Base-by-base conservation (phyloP, 2,888 invertebrate species). In the Zonitis immaculata region DNA sequence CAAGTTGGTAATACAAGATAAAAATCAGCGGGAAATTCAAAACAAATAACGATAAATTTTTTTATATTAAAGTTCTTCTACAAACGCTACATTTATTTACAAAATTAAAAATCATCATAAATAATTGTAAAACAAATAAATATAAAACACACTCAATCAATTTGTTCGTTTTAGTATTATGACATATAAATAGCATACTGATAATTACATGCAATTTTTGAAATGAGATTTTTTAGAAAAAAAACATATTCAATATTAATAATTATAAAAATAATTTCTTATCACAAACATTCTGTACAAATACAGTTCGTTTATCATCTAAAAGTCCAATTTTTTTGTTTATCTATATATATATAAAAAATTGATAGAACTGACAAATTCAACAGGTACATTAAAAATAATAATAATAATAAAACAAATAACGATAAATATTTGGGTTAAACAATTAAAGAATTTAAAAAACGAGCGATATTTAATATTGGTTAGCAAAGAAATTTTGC, bases 401-500 rank as follows among this genome's bases (percentile, higher is more conserved):
- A 43, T 12, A 48, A 45, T 22, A 22, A 22, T 22, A 48, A 49
- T 30, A 42, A 47, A 47, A 42, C 39, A 32, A 44, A 49, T 30
- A 42, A 18, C 9, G 12, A 26, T 12, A 43, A 44, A 30, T 16
- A 42, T 43, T 42, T 35, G 32, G 12, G 43, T 16, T 30, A 44
- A 18, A 32, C 27, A 22, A 42, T 28, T 30, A 46, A 54, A 46
- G 25, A 28, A 35, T n/a, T n/a, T n/a, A 46, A 47, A 42, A 35
- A 25, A 47, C 30, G 47, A 44, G 20, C 28, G 7, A 30, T n/a
- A n/a, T 14, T 49, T 52, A 56, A 27, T 56, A 48, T 25, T 49
- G 57, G 56, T 54, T 63, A 52, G 80, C 77, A 59, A 86, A 82
- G 65, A 85, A 85, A 61, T 85, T 87, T 73, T 91, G 89, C 49